A percentile compares a stretch with the other conserved stretches of the same genome.
Evolutionary conservation across 2,113 vertebrate genomes (phyloP).

Genomic region (Chionomys nivalis): DNA sequence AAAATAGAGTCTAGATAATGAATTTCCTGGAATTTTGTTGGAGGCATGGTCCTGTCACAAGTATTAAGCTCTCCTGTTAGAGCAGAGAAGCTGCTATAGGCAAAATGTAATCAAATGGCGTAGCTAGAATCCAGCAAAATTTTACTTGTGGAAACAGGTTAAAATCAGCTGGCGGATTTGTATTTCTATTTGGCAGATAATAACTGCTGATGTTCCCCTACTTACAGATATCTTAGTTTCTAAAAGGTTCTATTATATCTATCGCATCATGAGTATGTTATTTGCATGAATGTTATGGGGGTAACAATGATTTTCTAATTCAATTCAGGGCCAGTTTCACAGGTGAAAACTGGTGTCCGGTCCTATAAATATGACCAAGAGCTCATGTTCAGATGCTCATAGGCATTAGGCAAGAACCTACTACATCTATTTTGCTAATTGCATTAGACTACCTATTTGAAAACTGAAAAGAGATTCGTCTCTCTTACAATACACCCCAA

Average conservation of each 20-base stretch:
- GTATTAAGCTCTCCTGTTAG: background rate
- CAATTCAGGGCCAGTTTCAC: background rate
- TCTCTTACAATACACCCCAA: no score
- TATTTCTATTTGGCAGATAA: slow-evolving; percentile 28
- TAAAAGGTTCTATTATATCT: background rate
- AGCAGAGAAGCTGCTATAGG: background rate
- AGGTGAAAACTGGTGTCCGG: background rate
- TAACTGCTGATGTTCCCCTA: background rate
- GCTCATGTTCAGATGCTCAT: background rate
- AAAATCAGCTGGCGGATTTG: background rate
- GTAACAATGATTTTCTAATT: background rate
- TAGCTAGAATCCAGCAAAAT: background rate
- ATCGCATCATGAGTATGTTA: background rate
- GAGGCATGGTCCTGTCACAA: background rate
- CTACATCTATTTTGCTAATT: background rate
- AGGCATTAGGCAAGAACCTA: background rate
- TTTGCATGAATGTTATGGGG: background rate
- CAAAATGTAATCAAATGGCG: background rate
- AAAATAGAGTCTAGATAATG: background rate
- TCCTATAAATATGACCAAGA: background rate
- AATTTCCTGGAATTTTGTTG: slow-evolving; percentile 36
- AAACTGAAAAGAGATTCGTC: no score
- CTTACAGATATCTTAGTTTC: slow-evolving; percentile 17
- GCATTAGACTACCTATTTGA: background rate
- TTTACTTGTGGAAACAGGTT: background rate